Evolutionary conservation across 2,797 vertebrate genomes (phyloP).

Genomic region (Apogon talboti): DNA sequence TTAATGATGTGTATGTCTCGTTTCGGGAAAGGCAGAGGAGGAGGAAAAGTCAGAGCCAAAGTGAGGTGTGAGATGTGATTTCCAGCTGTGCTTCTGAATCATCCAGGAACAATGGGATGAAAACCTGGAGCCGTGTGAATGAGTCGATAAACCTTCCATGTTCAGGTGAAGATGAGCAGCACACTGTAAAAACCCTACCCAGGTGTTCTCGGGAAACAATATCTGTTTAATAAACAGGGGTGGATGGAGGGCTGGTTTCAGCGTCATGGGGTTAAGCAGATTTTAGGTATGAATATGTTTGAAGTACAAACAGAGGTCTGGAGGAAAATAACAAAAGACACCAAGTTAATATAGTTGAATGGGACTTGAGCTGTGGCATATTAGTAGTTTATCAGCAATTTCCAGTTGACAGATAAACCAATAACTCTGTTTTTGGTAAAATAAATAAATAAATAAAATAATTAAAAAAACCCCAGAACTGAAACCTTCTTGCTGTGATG

Average conservation of each 20-base stretch:
- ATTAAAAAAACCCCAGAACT: too few species aligned
- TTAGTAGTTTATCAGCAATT: conserved; percentile 84
- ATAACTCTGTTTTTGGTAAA: too few species aligned
- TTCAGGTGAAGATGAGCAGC: conserved; percentile 37
- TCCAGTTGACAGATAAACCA: conserved; percentile 80
- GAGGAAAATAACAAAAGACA: conserved; percentile 71
- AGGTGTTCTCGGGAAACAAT: not conserved
- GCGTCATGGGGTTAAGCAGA: conserved; percentile 79
- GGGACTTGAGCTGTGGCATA: conserved; percentile 89
- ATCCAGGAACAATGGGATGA: conserved; percentile 46
- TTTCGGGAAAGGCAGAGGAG: conserved; percentile 5
- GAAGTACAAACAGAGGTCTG: conserved; percentile 82
- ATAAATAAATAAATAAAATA: too few species aligned
- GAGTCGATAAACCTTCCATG: conserved; percentile 62
- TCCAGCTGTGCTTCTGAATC: conserved; percentile 54
- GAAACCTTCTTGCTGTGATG: too few species aligned
- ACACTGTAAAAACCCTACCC: conserved; percentile 14
- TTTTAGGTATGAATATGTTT: conserved; percentile 86
- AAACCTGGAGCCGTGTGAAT: conserved; percentile 44
- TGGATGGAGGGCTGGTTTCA: conserved; percentile 13
- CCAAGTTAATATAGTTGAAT: conserved; percentile 85
- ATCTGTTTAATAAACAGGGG: conserved; percentile 8
- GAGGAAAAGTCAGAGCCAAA: conserved; percentile 35
- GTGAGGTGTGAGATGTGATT: conserved; percentile 47
- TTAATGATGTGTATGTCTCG: conserved; percentile 26